Evolutionary conservation across 2,797 vertebrate genomes (phyloP).

Genomic region (Xenops minutus): DNA sequence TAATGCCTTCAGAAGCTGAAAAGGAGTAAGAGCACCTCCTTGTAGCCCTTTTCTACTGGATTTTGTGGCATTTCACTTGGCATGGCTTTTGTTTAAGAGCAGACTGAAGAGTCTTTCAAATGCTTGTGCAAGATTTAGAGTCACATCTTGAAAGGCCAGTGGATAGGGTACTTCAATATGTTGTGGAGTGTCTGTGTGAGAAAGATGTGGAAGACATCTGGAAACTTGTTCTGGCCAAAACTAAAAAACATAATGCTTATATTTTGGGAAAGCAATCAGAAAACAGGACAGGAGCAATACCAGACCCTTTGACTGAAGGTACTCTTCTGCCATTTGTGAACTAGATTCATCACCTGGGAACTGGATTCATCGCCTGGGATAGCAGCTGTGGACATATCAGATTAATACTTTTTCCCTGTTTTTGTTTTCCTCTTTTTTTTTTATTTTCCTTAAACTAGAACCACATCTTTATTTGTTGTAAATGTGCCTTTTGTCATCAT

Average conservation of each 20-base stretch:
- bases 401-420: not conserved
- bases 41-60: not conserved
- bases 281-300: not conserved
- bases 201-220: not conserved
- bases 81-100: not conserved
- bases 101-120: not conserved
- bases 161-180: not conserved
- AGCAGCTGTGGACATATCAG: not conserved
- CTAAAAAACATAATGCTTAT: slow-evolving; percentile 7
- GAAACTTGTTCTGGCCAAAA: slow-evolving; percentile 23
- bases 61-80: not conserved
- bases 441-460: not conserved
- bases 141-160: not conserved
- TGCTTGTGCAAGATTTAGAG: not conserved
- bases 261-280: slow-evolving; percentile 21
- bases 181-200: not conserved
- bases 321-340: not conserved
- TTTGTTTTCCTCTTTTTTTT: not conserved
- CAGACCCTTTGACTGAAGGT: not conserved
- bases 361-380: not conserved
- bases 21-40: not conserved
- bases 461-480: not conserved
- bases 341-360: not conserved
- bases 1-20: not conserved
- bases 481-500: not conserved